Evolutionary conservation across 2,797 vertebrate genomes (phyloP), one percentile per base, ranked within the genome.

Genomic region (Urocyon cinereoargenteus): DNA sequence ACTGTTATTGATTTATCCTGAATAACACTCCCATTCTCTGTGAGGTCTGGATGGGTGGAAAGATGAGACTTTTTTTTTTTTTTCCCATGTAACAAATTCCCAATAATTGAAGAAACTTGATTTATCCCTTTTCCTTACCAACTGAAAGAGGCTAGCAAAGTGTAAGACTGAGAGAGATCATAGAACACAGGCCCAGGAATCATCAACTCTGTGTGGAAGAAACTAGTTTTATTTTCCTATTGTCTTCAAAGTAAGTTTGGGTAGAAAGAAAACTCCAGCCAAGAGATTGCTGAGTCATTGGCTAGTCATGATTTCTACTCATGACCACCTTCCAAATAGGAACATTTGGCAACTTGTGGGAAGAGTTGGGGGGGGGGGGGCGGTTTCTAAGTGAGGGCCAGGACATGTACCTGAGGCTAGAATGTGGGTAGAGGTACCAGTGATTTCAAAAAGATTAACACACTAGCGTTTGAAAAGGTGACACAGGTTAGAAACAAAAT

Each of bases 181-280:
- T 82, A 79, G 85, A 64, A 78, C 53, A 90, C 15, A 90, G 53
- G 49, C 2, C 78, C 19, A 87, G 57, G 24, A 92, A 57, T 86
- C 61, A 86, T 84, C 83, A 94, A 53, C 31, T 87, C 4, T 81
- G 22, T 11, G 6, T 95, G 73, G 83, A 45, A 96, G 45, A 85
- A 59, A 77, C 55, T 40, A 82, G 40, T 36, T 92, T 94, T 94
- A 83, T 78, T 88, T 94, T 57, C 51, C 72, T 88, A 75, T 79
- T 40, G 57, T 86, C 91, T 83, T 91, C 51, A 88, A 62, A 36
- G 40, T 79, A 92, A 93, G 34, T 61, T 73, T 96, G 57, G 66
- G 36, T 36, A 62, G 26, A 34, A 40, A 72, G 34, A 68, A 93
- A 72, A 89, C 53, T 40, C 79, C 40, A 62, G 10, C 6, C 59